Conservation (phyloP, 1,140 invertebrate species). For the Drosophila tristis region DNA sequence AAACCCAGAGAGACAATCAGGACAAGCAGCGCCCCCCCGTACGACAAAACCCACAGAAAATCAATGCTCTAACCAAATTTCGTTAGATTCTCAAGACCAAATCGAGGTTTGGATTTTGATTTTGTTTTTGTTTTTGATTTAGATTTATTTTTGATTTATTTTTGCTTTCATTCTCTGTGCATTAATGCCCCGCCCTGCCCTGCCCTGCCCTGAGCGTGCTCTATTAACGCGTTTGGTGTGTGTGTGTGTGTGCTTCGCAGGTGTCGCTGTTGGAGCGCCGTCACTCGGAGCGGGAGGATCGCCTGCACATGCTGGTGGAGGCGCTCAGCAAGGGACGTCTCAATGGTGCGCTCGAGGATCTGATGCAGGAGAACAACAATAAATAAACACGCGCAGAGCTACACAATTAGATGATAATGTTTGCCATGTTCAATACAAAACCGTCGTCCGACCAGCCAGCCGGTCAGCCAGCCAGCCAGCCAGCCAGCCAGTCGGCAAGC, state of each 20-base stretch:
- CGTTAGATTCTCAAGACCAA: too few species aligned
- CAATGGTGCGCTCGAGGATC: conserved; percentile 76
- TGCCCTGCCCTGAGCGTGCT: too few species aligned
- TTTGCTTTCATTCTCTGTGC: too few species aligned
- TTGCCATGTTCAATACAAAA: conserved; percentile 31
- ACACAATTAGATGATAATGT: background rate
- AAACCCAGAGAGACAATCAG: background rate
- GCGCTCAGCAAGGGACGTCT: conserved; percentile 81
- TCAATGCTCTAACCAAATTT: background rate
- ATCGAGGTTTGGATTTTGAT: background rate
- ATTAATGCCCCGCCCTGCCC: too few species aligned
- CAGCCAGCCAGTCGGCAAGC: conserved; percentile 25
- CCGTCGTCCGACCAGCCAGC: conserved; percentile 22
- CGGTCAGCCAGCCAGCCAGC: conserved; percentile 36
- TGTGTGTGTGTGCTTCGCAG: conserved; percentile 27
- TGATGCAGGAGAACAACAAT: conserved; percentile 78
- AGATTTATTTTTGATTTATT: too few species aligned
- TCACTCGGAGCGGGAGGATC: conserved; percentile 82
- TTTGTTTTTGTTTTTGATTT: too few species aligned
- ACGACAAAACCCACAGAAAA: too few species aligned
- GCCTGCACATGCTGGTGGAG: conserved; percentile 83
- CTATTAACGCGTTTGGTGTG: background rate
- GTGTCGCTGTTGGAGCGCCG: conserved; percentile 79
- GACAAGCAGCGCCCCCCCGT: background rate
- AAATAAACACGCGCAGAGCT: conserved; percentile 42